A percentile compares a stretch with the other conserved stretches of the same genome.
These are phyloP conservation scores for Teleiodes luculella DNA, from an alignment of 2,888 invertebrate genomes.

Conservation along the genomic window DNA sequence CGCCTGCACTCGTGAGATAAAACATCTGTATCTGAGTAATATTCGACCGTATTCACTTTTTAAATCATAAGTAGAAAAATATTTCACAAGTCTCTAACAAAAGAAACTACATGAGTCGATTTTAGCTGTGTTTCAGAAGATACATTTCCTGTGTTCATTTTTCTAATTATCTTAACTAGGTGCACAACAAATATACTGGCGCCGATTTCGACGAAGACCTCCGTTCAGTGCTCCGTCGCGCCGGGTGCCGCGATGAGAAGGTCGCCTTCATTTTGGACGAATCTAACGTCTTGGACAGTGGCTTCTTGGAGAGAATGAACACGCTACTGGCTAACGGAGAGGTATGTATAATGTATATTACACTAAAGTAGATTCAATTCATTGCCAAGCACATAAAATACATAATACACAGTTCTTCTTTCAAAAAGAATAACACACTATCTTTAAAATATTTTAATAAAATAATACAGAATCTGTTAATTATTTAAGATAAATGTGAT, in stretches of 20 bases:
- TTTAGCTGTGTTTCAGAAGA: neutral
- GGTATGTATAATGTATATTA: constrained; percentile 51
- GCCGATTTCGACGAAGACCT: constrained; percentile 99
- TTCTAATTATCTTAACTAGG: constrained; percentile 70
- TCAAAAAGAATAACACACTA: neutral
- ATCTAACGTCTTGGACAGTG: constrained; percentile 98
- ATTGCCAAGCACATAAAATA: too few relatives aligned
- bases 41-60: too few relatives aligned
- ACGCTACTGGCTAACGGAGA: constrained; percentile 99
- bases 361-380: too few relatives aligned
- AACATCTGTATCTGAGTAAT: too few relatives aligned
- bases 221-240: constrained; percentile 89
- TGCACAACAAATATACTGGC: constrained; percentile 99
- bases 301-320: constrained; percentile 99
- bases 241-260: constrained; percentile 97
- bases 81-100: too few relatives aligned
- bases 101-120: neutral
- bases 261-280: constrained; percentile 99
- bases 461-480: too few relatives aligned
- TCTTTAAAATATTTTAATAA: too few relatives aligned
- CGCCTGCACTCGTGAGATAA: too few relatives aligned
- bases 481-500: too few relatives aligned
- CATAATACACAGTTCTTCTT: neutral
- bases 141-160: too few relatives aligned
- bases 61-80: too few relatives aligned